Conservation (phyloP, 2,888 invertebrate genomes). For the Epistrophe grossulariae region DNA sequence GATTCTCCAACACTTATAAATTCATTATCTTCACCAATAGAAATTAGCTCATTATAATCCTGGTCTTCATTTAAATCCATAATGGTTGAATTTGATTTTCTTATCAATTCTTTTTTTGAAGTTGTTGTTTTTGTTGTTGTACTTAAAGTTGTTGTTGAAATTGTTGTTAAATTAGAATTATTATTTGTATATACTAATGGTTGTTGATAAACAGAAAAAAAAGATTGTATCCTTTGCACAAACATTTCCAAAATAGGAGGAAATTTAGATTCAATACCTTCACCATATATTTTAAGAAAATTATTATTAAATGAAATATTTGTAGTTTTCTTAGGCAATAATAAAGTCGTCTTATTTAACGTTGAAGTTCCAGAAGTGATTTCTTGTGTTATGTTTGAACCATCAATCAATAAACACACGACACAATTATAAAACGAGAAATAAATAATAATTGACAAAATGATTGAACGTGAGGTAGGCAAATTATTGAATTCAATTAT, state of each 20-base stretch:
- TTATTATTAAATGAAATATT: neutral
- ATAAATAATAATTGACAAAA: slow-evolving; percentile 9
- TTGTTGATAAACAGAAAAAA: slow-evolving; percentile 88
- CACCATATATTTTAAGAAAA: slow-evolving; percentile 81
- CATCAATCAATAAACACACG: slow-evolving; percentile 22
- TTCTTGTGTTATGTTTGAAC: neutral
- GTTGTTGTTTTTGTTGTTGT: neutral
- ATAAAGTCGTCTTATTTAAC: neutral
- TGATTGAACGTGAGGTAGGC: neutral
- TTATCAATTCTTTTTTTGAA: neutral
- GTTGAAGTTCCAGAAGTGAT: no score
- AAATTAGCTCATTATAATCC: slow-evolving; percentile 74
- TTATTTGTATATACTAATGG: slow-evolving; percentile 80
- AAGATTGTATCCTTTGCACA: slow-evolving; percentile 88
- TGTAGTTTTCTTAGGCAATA: neutral
- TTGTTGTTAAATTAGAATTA: neutral
- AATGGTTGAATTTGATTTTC: slow-evolving; percentile 15
- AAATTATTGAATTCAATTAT: neutral
- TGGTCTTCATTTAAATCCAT: slow-evolving; percentile 23
- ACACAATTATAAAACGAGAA: neutral
- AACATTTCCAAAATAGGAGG: slow-evolving; percentile 89
- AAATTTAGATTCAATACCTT: slow-evolving; percentile 85
- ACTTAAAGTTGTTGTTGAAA: slow-evolving; percentile 9
- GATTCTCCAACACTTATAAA: slow-evolving; percentile 78
- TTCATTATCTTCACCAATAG: slow-evolving; percentile 75